These are phyloP conservation scores for Nymphalis polychloros DNA, from an alignment of 2,888 invertebrate species.

Conservation along the genomic window DNA sequence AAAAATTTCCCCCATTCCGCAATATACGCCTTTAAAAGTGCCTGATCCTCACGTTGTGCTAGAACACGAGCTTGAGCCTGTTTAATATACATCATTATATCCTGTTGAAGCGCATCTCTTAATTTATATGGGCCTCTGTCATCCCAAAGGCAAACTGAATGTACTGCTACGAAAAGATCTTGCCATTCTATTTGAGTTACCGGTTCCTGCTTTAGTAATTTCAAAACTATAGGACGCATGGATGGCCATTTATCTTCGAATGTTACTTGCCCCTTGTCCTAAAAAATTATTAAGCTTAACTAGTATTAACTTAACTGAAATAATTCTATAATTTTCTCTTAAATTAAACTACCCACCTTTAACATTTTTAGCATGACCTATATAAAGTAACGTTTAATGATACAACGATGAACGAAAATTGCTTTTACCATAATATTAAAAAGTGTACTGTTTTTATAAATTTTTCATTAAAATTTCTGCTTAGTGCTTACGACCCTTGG, in stretches of 20 bases:
- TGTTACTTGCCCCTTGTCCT: conserved; percentile 90
- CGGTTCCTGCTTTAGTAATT: conserved; percentile 95
- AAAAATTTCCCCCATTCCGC: conserved; percentile 99
- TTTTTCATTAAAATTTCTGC: conserved; percentile 13
- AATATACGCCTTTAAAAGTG: conserved; percentile 97
- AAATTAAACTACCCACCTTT: conserved; percentile 50
- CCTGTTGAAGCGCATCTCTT: conserved; percentile 92
- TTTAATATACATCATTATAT: conserved; percentile 96
- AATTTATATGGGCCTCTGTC: conserved; percentile 96
- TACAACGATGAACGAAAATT: conserved; percentile 23
- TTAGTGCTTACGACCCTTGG: conserved; percentile 2
- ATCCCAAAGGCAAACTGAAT: conserved; percentile 98
- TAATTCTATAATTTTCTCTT: not conserved
- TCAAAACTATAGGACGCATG: conserved; percentile 96
- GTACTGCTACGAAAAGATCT: conserved; percentile 97
- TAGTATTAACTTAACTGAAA: not conserved
- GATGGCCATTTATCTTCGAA: conserved; percentile 99
- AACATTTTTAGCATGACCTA: conserved; percentile 50
- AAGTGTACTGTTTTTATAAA: conserved; percentile 8
- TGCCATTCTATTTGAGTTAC: conserved; percentile 99
- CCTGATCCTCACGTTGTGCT: conserved; percentile 96
- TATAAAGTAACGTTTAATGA: conserved; percentile 27
- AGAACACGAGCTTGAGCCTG: conserved; percentile 95
- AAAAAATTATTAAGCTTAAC: conserved; percentile 42
- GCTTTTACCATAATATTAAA: conserved; percentile 30